Evolutionary conservation across 2,888 invertebrate species (phyloP).

Genomic region (Drosophila algonquin): DNA sequence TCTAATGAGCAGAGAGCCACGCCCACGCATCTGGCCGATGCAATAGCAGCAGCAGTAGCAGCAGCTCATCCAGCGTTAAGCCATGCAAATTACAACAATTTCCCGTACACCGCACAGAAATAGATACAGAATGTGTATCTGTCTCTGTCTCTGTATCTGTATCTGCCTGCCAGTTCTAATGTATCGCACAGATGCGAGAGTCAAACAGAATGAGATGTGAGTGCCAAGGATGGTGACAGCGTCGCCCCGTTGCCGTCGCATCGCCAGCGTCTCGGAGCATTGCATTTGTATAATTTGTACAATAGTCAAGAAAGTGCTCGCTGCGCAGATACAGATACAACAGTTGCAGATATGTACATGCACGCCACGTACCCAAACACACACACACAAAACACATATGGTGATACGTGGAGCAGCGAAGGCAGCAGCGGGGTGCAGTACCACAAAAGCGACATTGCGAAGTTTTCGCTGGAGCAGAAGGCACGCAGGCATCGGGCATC

Average conservation of each 20-base stretch:
- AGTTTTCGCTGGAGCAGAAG: slow-evolving; percentile 42
- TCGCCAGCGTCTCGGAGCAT: slow-evolving; percentile 39
- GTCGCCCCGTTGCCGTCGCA: slow-evolving; percentile 18
- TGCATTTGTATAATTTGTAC: slow-evolving; percentile 64
- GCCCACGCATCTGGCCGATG: slow-evolving; percentile 40
- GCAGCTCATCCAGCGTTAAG: slow-evolving; percentile 42
- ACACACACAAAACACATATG: slow-evolving; percentile 17
- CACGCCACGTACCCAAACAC: slow-evolving; percentile 31
- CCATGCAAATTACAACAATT: slow-evolving; percentile 73
- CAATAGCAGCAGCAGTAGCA: slow-evolving; percentile 1
- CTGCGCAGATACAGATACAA: slow-evolving; percentile 64
- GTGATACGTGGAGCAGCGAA: slow-evolving; percentile 1
- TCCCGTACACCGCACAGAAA: slow-evolving; percentile 63
- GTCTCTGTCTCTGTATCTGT: slow-evolving; percentile 20
- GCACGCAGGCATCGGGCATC: slow-evolving; percentile 3
- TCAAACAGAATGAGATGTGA: slow-evolving; percentile 16
- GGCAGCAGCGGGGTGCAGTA: background rate
- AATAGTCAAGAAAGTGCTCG: slow-evolving; percentile 65
- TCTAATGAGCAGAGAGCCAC: slow-evolving; percentile 47
- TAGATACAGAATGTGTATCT: slow-evolving; percentile 58
- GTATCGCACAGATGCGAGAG: slow-evolving; percentile 40
- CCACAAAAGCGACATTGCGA: slow-evolving; percentile 42
- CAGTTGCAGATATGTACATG: slow-evolving; percentile 31
- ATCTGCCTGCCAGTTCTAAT: slow-evolving; percentile 28
- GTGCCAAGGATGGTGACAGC: slow-evolving; percentile 39